Evolutionary conservation across 1,140 invertebrate species (phyloP), one percentile per base, ranked within the genome.

Genomic region (Melitaea cinxia): DNA sequence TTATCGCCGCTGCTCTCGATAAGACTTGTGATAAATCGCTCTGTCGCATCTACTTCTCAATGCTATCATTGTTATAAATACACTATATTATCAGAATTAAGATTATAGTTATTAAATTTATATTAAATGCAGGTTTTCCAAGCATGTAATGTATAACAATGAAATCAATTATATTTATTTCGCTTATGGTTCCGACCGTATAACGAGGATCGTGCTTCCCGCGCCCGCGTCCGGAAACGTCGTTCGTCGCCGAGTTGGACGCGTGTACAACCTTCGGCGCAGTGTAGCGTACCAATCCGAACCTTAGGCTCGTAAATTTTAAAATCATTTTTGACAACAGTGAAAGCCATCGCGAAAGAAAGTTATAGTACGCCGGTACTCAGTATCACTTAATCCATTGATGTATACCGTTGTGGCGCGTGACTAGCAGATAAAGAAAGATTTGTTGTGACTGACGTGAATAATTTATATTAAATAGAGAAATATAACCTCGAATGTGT

Each of bases 371-470:
- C 57, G 53, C 56, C 35, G n/a, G 54, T 53, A 37, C 33, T 30
- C 56, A 26, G 45, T 52, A 60, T 60, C 39, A 12, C 59, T 57
- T 65, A 42, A 57, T 65, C 50, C 45, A 45, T 57, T 53, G 63
- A 69, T 65, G 65, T 72, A 62, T 70, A 76, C 70, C 65, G 72
- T 70, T 78, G 72, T 35, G 68, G 71, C 63, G 65, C 82, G 79
- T 85, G 82, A 82, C 79, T 63, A 52, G 67, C 49, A 58, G 68
- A 72, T 76, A 70, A 75, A 78, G 56, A 73, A 61, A 57, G 30
- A 70, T 72, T 77, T 71, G 70, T 71, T 35, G 39, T 45, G 23
- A 54, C 10, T 65, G 65, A 72, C 50, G 63, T 66, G 65, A 69
- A 70, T 70, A 57, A 63, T 66, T 62, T 58, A 73, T 73, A 65